These are phyloP conservation scores for Heterochromis multidens DNA, from an alignment of 2,113 vertebrate genomes.

Conservation along the genomic window DNA sequence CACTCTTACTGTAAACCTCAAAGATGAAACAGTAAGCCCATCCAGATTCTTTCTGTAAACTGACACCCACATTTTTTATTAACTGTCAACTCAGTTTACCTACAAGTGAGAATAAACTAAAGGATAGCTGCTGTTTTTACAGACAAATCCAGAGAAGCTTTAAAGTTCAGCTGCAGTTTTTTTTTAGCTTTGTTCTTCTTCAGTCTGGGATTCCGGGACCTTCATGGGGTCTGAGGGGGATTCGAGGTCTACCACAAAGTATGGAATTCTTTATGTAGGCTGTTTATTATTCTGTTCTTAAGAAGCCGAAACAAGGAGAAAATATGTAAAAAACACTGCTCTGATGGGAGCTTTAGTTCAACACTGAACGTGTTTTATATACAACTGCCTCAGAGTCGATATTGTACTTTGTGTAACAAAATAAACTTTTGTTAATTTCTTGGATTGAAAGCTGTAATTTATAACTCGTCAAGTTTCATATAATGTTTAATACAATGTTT, in stretches of 20 bases:
- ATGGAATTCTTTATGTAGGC: accelerated
- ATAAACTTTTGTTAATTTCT: not conserved
- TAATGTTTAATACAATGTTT: not conserved
- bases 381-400: not conserved
- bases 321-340: not conserved
- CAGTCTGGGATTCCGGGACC: not conserved
- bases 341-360: not conserved
- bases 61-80: not conserved
- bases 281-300: not conserved
- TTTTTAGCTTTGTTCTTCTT: not conserved
- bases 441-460: not conserved
- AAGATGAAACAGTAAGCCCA: not conserved
- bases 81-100: not conserved
- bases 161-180: not conserved
- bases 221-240: not conserved
- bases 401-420: not conserved
- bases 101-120: not conserved
- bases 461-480: not conserved
- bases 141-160: not conserved
- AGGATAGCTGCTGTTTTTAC: not conserved
- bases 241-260: not conserved
- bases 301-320: accelerated
- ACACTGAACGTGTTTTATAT: not conserved
- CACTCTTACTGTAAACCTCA: not conserved
- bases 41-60: not conserved